Evolutionary conservation across 2,113 vertebrate species (phyloP), one percentile per base, ranked within the genome.

Genomic region (Cyanocitta stelleri): DNA sequence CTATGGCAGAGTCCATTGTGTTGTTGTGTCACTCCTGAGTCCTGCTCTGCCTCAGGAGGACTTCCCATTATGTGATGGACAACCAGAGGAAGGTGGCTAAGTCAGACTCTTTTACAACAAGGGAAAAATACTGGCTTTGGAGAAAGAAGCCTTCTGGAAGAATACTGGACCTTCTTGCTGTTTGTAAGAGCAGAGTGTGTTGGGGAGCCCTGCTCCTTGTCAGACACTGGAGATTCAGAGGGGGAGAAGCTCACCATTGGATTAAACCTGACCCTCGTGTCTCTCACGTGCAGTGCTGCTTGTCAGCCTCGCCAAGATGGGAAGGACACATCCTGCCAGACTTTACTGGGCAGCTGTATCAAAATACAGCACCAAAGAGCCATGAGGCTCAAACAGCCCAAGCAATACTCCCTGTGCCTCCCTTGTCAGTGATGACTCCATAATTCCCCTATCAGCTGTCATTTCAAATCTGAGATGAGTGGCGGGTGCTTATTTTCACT

Each of bases 241-340:
- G 33, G 48, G 51, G 41, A 79, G 63, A 67, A 76, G 11, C 17
- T 78, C 7, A 0, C 16, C 1, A 0, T 4, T 1, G 5, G 48
- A 24, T 16, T 58, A 48, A 95, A 63, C 43, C 29, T 0, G 3
- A 39, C 75, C 10, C 39, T 8, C 2, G 32, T 52, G 54, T 26
- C 46, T 66, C 66, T 56, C 3, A 7, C 63, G 0, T 8, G 24
- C 0, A 8, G 41, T 43, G 56, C 68, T 48, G 16, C 61, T 74
- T 54, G 9, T 58, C 64, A 75, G 29, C 79, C 37, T 69, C 1
- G 0, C 59, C 2, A 4, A 22, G 24, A 22, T 0, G 2, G 32
- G 32, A 51, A 77, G 52, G 62, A 29, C 3, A 3, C 3, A 9
- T 59, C 66, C 55, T 85, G 66, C 61, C 61, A 32, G n/a, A 18